Percentiles rank a stretch among this genome's conserved stretches.
Conservation (phyloP, 2,888 invertebrate genomes). For the Spodoptera exigua region DNA sequence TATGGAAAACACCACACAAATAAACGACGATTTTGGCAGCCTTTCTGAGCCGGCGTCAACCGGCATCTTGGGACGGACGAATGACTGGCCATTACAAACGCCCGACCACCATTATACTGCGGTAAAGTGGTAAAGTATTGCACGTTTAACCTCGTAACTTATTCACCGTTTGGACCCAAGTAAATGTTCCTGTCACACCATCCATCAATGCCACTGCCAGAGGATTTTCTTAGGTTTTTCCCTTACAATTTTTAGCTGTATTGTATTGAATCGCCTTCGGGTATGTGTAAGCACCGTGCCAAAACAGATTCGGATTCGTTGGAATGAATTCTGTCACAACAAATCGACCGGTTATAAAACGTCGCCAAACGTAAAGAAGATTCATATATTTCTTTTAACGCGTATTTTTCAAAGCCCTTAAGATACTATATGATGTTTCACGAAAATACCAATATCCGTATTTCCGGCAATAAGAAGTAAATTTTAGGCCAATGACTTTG, state of each 20-base stretch:
- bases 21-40: constrained; percentile 46
- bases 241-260: constrained; percentile 29
- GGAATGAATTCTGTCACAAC: constrained; percentile 44
- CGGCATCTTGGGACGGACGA: background rate
- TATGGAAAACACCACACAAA: constrained; percentile 24
- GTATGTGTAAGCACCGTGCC: constrained; percentile 34
- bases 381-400: constrained; percentile 6
- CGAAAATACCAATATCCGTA: no score
- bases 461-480: no score
- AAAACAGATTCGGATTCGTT: constrained; percentile 40
- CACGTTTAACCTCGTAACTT: constrained; percentile 43
- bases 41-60: constrained; percentile 11
- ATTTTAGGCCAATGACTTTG: no score
- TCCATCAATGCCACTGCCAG: constrained; percentile 52
- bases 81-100: constrained; percentile 29
- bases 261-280: constrained; percentile 20
- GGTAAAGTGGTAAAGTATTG: constrained; percentile 14
- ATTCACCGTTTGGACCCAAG: constrained; percentile 43
- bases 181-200: constrained; percentile 36
- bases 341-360: constrained; percentile 28
- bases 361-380: constrained; percentile 13
- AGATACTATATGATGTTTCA: background rate
- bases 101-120: constrained; percentile 22
- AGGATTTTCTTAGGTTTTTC: constrained; percentile 43
- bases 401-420: background rate